phyloP scores from a whole-genome alignment of 2,888 invertebrate genomes.

The Tuta absoluta region DNA sequence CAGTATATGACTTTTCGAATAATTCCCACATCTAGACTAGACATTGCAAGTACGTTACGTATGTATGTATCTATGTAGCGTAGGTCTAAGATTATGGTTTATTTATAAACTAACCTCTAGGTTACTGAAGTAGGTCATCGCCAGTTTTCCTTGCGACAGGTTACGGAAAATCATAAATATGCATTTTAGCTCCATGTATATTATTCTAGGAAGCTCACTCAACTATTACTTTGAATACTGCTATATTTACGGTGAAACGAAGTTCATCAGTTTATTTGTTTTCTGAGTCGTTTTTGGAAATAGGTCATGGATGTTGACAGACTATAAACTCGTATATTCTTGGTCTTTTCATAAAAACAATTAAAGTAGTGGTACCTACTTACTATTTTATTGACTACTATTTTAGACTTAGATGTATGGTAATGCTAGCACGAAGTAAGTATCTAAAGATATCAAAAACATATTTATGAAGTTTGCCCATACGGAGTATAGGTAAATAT shows the following conservation, averaged over 20 bases:
- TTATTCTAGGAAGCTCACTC: conserved; percentile 7
- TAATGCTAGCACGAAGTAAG: neutral
- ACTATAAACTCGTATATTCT: neutral
- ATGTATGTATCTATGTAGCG: neutral
- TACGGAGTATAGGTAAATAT: too few species aligned
- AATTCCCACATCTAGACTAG: neutral
- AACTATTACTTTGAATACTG: neutral
- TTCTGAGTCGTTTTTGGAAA: conserved; percentile 14
- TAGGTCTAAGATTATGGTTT: conserved; percentile 1
- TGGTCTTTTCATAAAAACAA: conserved; percentile 1
- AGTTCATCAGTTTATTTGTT: conserved; percentile 3
- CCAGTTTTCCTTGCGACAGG: conserved; percentile 13
- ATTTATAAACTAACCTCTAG: conserved; percentile 12
- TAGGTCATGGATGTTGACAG: conserved; percentile 24
- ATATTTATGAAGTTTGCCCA: too few species aligned
- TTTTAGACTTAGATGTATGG: neutral
- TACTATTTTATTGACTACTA: neutral
- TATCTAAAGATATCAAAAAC: too few species aligned
- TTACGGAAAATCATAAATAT: conserved; percentile 17
- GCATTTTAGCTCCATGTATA: neutral
- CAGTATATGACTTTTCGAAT: too few species aligned
- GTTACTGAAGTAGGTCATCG: conserved; percentile 16
- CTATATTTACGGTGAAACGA: neutral
- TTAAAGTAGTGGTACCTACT: neutral
- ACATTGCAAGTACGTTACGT: neutral